Evolutionary conservation across 2,113 vertebrate genomes (phyloP).

Genomic region (Channa argus): DNA sequence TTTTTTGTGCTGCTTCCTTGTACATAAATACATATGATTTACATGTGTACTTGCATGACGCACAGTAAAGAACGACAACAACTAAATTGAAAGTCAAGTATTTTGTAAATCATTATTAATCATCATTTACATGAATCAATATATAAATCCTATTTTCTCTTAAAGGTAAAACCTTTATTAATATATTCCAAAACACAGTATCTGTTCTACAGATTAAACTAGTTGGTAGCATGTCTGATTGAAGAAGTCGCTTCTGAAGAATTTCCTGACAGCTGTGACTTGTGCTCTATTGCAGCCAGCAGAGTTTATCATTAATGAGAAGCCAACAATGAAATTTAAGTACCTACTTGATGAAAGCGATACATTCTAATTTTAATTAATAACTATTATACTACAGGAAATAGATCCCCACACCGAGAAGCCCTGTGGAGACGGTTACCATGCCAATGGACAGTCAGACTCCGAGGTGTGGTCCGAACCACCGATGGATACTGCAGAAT

Average conservation of each 20-base stretch:
- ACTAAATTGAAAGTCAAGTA: no score
- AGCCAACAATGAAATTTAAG: background rate
- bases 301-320: background rate
- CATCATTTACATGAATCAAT: no score
- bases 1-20: background rate
- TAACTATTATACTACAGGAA: constrained; percentile 77
- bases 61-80: no score
- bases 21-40: background rate
- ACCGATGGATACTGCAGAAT: constrained; percentile 85
- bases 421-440: constrained; percentile 81
- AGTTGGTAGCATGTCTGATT: no score
- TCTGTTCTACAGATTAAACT: no score
- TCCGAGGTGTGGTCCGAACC: constrained; percentile 88
- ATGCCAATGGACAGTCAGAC: constrained; percentile 89
- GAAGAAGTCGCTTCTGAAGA: no score
- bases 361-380: background rate
- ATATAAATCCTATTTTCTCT: no score
- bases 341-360: constrained; percentile 8
- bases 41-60: no score
- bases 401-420: constrained; percentile 84
- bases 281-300: background rate
- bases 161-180: no score
- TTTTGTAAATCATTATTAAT: no score
- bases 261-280: background rate
- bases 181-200: no score